Evolutionary conservation across 2,113 vertebrate species (phyloP).

Genomic region (Heterochromis multidens): DNA sequence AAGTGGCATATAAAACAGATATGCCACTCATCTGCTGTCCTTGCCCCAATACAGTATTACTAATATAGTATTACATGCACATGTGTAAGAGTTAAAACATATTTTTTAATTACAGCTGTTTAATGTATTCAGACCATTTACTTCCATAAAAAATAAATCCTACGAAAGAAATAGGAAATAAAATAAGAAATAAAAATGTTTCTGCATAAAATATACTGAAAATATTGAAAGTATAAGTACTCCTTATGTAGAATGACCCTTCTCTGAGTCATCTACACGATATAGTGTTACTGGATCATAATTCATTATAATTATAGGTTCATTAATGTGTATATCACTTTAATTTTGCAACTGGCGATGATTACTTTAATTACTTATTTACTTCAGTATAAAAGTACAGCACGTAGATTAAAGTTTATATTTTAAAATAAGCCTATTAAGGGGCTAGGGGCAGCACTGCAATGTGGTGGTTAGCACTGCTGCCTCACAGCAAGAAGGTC

Average conservation of each 20-base stretch:
- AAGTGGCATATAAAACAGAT: background rate
- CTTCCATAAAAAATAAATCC: background rate
- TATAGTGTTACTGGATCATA: accelerated
- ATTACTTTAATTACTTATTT: background rate
- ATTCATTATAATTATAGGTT: background rate
- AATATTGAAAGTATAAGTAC: background rate
- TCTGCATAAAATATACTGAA: background rate
- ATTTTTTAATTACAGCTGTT: background rate
- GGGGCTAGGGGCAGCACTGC: too few relatives aligned
- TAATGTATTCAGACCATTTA: background rate
- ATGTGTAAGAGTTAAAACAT: background rate
- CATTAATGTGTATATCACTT: background rate
- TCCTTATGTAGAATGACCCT: accelerated
- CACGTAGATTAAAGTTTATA: background rate
- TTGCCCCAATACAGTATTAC: background rate
- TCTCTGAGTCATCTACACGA: background rate
- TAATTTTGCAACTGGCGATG: background rate
- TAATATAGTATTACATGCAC: background rate
- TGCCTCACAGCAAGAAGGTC: too few relatives aligned
- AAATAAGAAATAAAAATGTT: background rate
- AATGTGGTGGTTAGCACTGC: too few relatives aligned
- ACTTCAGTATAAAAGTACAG: background rate
- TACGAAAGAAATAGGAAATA: accelerated
- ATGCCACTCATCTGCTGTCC: too few relatives aligned
- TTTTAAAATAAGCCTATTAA: too few relatives aligned